These are phyloP conservation scores for Steinernema khuongi DNA, from an alignment of 1,140 invertebrate species.

Conservation along the genomic window DNA sequence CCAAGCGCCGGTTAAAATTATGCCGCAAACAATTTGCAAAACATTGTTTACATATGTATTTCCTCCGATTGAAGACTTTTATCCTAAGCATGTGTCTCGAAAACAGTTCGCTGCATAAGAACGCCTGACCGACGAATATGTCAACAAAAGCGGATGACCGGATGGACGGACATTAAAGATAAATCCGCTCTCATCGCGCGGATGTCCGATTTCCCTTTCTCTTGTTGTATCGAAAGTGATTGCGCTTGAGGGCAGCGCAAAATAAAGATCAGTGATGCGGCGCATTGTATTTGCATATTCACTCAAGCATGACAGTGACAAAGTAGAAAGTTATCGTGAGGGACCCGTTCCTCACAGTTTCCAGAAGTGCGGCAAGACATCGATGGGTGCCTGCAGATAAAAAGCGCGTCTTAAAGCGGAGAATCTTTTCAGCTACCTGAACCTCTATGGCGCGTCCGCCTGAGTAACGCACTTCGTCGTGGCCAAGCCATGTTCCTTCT, in stretches of 20 bases:
- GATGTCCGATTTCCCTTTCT: slow-evolving; percentile 13
- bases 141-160: too few relatives aligned
- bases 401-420: background rate
- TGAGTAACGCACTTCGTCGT: slow-evolving; percentile 17
- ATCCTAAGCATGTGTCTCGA: too few relatives aligned
- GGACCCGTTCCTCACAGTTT: too few relatives aligned
- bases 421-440: background rate
- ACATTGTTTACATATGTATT: too few relatives aligned
- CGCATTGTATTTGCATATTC: background rate
- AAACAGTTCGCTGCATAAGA: too few relatives aligned
- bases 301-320: background rate
- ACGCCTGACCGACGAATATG: too few relatives aligned
- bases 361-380: background rate
- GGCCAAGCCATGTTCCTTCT: slow-evolving; percentile 35
- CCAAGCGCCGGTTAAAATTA: too few relatives aligned
- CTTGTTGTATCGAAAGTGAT: background rate
- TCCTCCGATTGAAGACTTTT: too few relatives aligned
- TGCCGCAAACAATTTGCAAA: too few relatives aligned
- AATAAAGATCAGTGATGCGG: background rate
- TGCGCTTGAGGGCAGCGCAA: background rate
- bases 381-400: background rate
- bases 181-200: slow-evolving; percentile 4
- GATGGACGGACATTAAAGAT: too few relatives aligned
- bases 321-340: background rate
- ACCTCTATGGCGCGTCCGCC: background rate